phyloP scores from a whole-genome alignment of 2,797 vertebrate genomes.

The Tapera naevia region DNA sequence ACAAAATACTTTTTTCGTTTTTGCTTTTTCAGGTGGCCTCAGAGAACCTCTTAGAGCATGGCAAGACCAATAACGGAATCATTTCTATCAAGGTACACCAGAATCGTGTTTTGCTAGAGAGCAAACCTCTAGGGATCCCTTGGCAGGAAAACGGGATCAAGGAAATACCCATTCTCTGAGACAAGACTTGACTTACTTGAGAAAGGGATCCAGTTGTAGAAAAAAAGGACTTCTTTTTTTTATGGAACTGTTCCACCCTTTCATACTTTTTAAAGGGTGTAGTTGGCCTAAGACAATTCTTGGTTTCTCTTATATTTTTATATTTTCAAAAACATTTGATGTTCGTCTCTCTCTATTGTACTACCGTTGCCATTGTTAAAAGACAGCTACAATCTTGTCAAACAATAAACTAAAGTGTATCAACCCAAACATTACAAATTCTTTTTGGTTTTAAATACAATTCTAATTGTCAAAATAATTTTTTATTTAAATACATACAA shows the following conservation, averaged over 20 bases:
- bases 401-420: neutral
- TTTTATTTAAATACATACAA: neutral
- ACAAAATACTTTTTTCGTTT: neutral
- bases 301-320: neutral
- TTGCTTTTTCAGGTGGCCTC: neutral
- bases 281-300: neutral
- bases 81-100: neutral
- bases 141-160: neutral
- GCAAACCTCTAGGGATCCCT: no score
- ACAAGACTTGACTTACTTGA: neutral
- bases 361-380: neutral
- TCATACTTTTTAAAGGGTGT: neutral
- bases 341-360: neutral
- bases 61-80: neutral
- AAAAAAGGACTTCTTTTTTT: neutral
- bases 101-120: neutral
- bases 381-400: neutral
- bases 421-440: neutral
- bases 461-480: conserved; percentile 22
- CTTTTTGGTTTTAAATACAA: conserved; percentile 2
- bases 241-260: neutral
- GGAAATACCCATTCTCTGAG: neutral
- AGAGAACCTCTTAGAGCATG: neutral
- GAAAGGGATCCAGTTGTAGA: neutral
- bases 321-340: neutral